Evolutionary conservation across 2,888 invertebrate genomes (phyloP), one percentile per base, ranked within the genome.

Genomic region (Eulithis prunata): DNA sequence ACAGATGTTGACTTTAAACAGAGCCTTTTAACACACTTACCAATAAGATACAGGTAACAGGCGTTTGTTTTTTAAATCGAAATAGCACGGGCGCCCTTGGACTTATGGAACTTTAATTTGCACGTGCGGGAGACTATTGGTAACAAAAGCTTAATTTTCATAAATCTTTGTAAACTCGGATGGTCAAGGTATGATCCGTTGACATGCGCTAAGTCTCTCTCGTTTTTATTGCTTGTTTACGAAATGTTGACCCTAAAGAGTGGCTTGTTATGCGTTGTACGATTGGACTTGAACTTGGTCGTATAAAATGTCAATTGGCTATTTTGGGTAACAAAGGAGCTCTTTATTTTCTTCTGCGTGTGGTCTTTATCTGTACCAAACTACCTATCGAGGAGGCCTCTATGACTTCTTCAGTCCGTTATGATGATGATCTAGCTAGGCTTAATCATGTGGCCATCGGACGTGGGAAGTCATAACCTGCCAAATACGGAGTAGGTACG

Each of bases 401-500:
- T 38, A 38, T 38, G n/a, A n/a, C n/a, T n/a, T n/a, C n/a, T n/a
- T n/a, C n/a, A n/a, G n/a, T n/a, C n/a, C n/a, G n/a, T n/a, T n/a
- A n/a, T n/a, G 38, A 5, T 7, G 38, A 8, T 38, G 38, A 38
- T 8, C 38, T 38, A 8, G 38, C 45, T 53, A 21, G 21, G 21
- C 21, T 21, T 21, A 1, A 46, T 59, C 53, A 28, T 32, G n/a
- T 53, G 52, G 53, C 54, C 57, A 64, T 71, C 70, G 54, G 62
- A 71, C 69, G 75, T 80, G 75, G 76, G 80, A 70, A 73, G 81
- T 45, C 64, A 70, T 75, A 70, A 73, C 64, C 60, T 57, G 62
- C 78, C 81, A 66, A 75, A 79, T 79, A 76, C 56, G 76, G 78
- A 69, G 14, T n/a, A n/a, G n/a, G n/a, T 66, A 61, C 72, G 69